Base-by-base conservation (phyloP, 2,797 vertebrate species). In the Diglossa cyanea region DNA sequence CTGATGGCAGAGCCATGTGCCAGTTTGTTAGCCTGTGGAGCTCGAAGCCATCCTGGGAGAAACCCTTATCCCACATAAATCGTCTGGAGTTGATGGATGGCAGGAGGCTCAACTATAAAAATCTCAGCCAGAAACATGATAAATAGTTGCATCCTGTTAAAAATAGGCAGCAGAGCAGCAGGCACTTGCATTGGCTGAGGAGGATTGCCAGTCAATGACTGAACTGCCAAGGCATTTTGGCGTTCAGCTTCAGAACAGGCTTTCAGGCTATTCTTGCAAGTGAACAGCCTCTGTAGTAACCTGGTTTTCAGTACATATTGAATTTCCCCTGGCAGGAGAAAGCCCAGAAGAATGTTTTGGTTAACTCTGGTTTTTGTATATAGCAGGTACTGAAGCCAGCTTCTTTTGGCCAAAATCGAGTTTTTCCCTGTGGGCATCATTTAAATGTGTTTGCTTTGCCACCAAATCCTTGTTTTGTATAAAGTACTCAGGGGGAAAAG, bases 371-470 rank as follows among this genome's bases (percentile, higher is more conserved):
- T 12, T 93, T 93, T 94, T 93, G 63, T 86, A 90, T 48, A 65
- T 40, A 81, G 60, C 58, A 89, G 37, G 42, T 76, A 88, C 51
- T 61, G 75, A 37, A 90, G 80, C 80, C 92, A 93, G 72, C 62
- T 77, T 92, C 83, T 93, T 80, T 62, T 88, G 79, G 93, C 90
- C 93, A 95, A 96, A 97, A 58, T 72, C 71, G 39, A 94, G 66
- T 25, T 90, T 94, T 95, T 92, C 80, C 92, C 90, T 58, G 62
- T 42, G 74, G 89, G 55, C 40, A 57, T 94, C 61, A 87, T 94
- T 86, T 97, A 90, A 73, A 94, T 94, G 93, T 95, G 95, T 94
- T 96, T 94, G 73, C 71, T 83, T 95, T 95, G 91, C 76, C 74
- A 97, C 76, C 94, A 96, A 96, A 96, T 94, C 85, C 76, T 90